Percentiles rank a stretch among this genome's conserved stretches.
Evolutionary conservation across 1,140 invertebrate species (phyloP).

Genomic region (Thaumetopoea pityocampa): DNA sequence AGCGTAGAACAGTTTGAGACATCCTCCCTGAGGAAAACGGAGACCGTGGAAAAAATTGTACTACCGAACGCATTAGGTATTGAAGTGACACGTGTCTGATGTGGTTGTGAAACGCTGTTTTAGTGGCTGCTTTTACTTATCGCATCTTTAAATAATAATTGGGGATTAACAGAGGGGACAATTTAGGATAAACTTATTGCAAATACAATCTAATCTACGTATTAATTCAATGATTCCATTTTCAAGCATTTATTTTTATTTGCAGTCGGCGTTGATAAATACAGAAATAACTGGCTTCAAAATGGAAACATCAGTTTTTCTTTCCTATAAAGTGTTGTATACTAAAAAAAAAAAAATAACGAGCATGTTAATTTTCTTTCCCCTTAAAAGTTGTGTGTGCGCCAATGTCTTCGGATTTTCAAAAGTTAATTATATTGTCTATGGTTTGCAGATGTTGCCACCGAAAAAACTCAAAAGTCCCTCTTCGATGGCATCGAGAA

Average conservation of each 20-base stretch:
- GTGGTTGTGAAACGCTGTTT: conserved; percentile 25
- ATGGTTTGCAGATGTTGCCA: conserved; percentile 84
- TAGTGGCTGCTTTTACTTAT: conserved; percentile 20
- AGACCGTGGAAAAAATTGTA: conserved; percentile 87
- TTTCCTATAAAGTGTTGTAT: conserved; percentile 10
- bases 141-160: conserved; percentile 17
- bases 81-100: conserved; percentile 21
- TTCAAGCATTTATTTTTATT: neutral
- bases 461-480: conserved; percentile 91
- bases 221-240: too few species aligned
- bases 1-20: conserved; percentile 84
- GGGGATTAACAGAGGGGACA: conserved; percentile 13
- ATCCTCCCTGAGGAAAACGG: conserved; percentile 83
- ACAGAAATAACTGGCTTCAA: too few species aligned
- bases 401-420: conserved; percentile 8
- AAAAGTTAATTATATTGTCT: conserved; percentile 13
- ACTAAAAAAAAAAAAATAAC: conserved; percentile 31
- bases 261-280: too few species aligned
- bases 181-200: conserved; percentile 11
- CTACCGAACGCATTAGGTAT: conserved; percentile 88
- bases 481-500: conserved; percentile 90
- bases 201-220: too few species aligned
- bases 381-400: conserved; percentile 17
- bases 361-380: conserved; percentile 28
- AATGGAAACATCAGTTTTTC: neutral